These are phyloP conservation scores for Apocrypta bakeri DNA, from an alignment of 1,140 invertebrate genomes.

Conservation along the genomic window DNA sequence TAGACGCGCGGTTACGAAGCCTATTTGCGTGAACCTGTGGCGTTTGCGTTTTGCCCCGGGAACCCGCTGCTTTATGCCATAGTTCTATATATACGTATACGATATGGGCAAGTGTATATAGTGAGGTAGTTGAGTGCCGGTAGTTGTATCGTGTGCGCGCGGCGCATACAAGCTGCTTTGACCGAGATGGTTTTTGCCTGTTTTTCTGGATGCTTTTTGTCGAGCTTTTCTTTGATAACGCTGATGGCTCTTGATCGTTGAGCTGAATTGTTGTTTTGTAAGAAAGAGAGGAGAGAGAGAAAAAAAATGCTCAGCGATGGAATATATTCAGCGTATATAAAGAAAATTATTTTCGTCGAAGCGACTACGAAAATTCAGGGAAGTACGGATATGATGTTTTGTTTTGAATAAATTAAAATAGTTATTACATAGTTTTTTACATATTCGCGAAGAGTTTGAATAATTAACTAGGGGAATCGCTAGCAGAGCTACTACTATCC, in stretches of 20 bases:
- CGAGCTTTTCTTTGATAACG: background rate
- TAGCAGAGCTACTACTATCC: too few relatives aligned
- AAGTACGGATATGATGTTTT: too few relatives aligned
- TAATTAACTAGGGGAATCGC: too few relatives aligned
- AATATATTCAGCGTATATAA: too few relatives aligned
- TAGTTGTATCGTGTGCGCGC: background rate
- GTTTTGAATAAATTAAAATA: too few relatives aligned
- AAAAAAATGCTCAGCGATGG: too few relatives aligned
- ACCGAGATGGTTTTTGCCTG: background rate
- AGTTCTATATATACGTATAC: too few relatives aligned
- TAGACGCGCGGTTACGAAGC: background rate
- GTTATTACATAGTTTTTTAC: too few relatives aligned
- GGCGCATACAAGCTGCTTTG: too few relatives aligned
- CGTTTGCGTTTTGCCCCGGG: background rate
- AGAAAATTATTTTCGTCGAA: too few relatives aligned
- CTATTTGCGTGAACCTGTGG: constrained; percentile 1
- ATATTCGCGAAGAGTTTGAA: too few relatives aligned
- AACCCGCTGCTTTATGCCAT: background rate
- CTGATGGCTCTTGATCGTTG: background rate
- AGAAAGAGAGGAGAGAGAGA: background rate
- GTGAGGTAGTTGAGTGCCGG: background rate
- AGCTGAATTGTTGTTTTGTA: background rate
- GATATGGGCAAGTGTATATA: background rate
- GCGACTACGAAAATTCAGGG: too few relatives aligned
- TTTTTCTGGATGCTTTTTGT: constrained; percentile 1